A percentile compares a stretch with the other conserved stretches of the same genome.
phyloP scores from a whole-genome alignment of 2,113 vertebrate genomes.

The Heterotilapia buettikoferi region DNA sequence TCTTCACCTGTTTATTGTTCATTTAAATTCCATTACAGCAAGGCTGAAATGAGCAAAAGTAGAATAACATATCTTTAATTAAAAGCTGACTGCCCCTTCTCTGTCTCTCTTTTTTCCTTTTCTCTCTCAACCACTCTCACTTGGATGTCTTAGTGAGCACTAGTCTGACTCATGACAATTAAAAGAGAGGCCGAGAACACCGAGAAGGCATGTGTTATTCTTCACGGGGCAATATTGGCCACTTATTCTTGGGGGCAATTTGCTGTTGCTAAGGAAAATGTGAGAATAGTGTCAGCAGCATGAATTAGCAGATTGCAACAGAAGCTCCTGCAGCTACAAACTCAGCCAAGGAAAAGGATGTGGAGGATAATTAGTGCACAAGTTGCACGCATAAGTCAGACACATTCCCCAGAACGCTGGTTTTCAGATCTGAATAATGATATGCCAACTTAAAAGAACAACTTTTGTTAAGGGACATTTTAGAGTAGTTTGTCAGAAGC shows the following conservation, averaged over 20 bases:
- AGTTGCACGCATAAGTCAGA: conserved; percentile 26
- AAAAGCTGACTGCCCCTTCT: background rate
- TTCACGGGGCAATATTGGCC: background rate
- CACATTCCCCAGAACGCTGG: background rate
- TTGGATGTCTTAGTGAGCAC: background rate
- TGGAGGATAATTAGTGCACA: conserved; percentile 34
- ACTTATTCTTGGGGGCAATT: background rate
- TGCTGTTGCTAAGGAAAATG: conserved; percentile 32
- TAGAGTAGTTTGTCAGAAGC: conserved; percentile 16
- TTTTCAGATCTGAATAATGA: conserved; percentile 24
- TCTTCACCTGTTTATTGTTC: background rate
- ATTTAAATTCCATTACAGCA: background rate
- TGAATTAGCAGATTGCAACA: conserved; percentile 54
- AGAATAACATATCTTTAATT: conserved; percentile 3
- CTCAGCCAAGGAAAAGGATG: background rate
- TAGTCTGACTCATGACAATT: conserved; percentile 19
- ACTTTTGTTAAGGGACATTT: conserved; percentile 22
- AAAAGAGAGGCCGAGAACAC: background rate
- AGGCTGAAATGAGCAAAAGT: background rate
- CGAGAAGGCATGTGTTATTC: background rate
- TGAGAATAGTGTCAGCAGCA: conserved; percentile 23
- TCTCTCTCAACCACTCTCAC: background rate
- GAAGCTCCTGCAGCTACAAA: conserved; percentile 29
- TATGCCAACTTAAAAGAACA: background rate
- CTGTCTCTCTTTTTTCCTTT: background rate